Evolutionary conservation across 2,888 invertebrate genomes (phyloP).

Genomic region (Clitarchus hookeri): DNA sequence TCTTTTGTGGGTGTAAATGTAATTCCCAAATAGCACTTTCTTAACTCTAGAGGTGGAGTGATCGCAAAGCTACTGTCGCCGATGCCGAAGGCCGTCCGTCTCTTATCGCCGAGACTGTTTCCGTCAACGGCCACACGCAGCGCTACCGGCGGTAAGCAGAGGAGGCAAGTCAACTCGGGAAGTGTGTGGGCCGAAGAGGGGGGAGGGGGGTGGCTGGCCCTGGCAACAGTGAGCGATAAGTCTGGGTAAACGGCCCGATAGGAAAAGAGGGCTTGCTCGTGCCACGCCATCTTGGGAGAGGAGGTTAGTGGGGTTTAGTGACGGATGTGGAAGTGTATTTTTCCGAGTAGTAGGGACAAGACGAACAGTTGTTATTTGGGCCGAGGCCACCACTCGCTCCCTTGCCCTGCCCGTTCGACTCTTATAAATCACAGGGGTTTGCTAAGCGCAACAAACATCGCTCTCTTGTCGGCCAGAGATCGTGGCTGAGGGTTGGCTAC

Average conservation of each 20-base stretch:
- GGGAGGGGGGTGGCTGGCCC: background rate
- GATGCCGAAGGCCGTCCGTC: no score
- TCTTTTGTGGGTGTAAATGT: no score
- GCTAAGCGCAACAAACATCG: constrained; percentile 4
- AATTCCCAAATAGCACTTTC: no score
- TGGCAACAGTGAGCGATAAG: background rate
- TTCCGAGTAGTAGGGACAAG: constrained; percentile 14
- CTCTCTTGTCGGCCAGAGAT: constrained; percentile 14
- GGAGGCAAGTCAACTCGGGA: no score
- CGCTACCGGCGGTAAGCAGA: no score
- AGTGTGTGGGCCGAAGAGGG: no score
- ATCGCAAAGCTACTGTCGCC: no score
- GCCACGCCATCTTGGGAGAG: background rate
- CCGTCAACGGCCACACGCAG: no score
- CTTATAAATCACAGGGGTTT: constrained; percentile 14
- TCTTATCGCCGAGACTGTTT: no score
- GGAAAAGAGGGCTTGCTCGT: background rate
- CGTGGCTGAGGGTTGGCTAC: background rate
- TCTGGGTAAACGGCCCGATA: background rate
- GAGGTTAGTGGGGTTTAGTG: background rate
- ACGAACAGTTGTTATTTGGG: constrained; percentile 14
- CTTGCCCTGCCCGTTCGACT: background rate
- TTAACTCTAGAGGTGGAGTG: no score
- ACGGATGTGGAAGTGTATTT: constrained; percentile 14
- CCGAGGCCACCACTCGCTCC: background rate